These are phyloP conservation scores for Calidris pugnax DNA, from an alignment of 2,113 vertebrate species.

Conservation along the genomic window DNA sequence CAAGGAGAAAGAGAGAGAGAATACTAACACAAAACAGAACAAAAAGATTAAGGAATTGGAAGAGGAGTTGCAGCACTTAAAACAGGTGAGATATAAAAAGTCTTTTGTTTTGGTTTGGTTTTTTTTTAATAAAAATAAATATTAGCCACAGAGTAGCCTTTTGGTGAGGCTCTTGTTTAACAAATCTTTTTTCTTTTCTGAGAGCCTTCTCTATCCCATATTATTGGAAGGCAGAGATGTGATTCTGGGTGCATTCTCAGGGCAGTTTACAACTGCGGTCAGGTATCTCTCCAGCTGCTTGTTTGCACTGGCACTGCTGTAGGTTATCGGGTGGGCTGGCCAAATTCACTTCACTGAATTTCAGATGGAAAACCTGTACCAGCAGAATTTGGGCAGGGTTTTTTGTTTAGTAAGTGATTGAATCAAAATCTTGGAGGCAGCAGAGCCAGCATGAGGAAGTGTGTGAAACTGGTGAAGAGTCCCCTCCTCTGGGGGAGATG, in stretches of 20 bases:
- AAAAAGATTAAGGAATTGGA: constrained; percentile 91
- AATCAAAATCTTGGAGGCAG: not conserved
- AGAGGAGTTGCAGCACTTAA: constrained; percentile 88
- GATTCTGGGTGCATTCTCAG: not conserved
- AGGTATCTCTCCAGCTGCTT: not conserved
- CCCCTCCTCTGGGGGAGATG: not conserved
- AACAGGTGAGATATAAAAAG: constrained; percentile 78
- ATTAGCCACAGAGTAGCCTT: not conserved
- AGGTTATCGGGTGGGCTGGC: not conserved
- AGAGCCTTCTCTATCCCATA: not conserved
- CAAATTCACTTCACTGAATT: not conserved
- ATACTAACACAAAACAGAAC: constrained; percentile 80
- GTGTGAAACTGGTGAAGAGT: not conserved
- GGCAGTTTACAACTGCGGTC: not conserved
- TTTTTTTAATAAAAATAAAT: not conserved
- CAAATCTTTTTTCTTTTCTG: not conserved
- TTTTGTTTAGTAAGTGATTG: not conserved
- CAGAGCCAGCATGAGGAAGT: not conserved
- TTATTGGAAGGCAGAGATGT: not conserved
- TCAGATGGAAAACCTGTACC: not conserved
- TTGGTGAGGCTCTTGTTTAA: not conserved
- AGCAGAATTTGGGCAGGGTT: not conserved
- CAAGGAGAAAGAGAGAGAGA: constrained; percentile 93
- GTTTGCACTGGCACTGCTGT: not conserved
- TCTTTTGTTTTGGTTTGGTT: not conserved